Conservation (phyloP, 2,113 vertebrate genomes). For the Trogon melanurus region DNA sequence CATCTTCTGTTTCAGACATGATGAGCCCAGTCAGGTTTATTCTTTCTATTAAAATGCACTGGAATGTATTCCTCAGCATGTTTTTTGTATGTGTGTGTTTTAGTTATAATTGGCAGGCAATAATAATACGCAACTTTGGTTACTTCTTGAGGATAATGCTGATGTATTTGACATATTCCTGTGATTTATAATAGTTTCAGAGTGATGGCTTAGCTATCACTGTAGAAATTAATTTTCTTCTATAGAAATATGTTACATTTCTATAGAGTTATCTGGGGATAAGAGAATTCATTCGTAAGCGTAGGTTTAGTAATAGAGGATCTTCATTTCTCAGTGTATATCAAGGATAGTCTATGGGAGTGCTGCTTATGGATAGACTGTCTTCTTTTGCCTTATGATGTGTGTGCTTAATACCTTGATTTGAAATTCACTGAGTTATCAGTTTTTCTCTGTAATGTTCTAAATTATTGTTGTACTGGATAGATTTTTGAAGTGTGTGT, state of each 20-base stretch:
- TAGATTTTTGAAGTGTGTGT: conserved; percentile 70
- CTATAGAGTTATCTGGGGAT: background rate
- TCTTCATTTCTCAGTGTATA: conserved; percentile 28
- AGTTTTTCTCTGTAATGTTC: conserved; percentile 63
- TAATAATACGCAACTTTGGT: background rate
- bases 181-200: background rate
- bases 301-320: background rate
- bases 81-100: background rate
- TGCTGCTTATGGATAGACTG: conserved; percentile 63
- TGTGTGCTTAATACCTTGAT: conserved; percentile 55
- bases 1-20: background rate
- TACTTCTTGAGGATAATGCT: background rate
- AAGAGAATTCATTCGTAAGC: conserved; percentile 1
- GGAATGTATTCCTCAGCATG: conserved; percentile 11
- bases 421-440: conserved; percentile 51
- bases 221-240: background rate
- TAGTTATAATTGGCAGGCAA: background rate
- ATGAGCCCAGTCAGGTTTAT: background rate
- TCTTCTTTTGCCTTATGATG: conserved; percentile 65
- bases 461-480: conserved; percentile 72
- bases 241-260: background rate
- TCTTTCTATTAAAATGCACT: background rate
- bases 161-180: background rate
- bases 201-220: background rate
- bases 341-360: conserved; percentile 51